Evolutionary conservation across 2,797 vertebrate genomes (phyloP).

Genomic region (Darevskia nairensis): DNA sequence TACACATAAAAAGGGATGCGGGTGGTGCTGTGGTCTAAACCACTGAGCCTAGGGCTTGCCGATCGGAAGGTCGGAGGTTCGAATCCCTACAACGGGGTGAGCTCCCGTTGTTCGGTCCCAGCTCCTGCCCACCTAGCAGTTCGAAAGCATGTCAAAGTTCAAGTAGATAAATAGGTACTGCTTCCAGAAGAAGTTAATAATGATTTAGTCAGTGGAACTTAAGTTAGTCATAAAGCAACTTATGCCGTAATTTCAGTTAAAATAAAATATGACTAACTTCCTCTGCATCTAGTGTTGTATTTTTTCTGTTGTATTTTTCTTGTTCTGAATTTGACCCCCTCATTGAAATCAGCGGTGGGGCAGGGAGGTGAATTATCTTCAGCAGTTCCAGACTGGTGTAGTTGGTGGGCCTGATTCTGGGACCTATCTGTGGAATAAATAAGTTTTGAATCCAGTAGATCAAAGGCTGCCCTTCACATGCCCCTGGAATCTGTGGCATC

Average conservation of each 20-base stretch:
- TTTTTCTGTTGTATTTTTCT: not conserved
- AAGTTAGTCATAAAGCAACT: too few relatives aligned
- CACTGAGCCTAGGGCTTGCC: too few relatives aligned
- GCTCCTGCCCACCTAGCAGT: too few relatives aligned
- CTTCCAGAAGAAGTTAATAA: too few relatives aligned
- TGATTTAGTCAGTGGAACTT: too few relatives aligned
- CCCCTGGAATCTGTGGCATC: not conserved
- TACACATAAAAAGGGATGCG: not conserved
- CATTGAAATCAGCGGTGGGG: not conserved
- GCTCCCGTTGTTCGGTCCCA: too few relatives aligned
- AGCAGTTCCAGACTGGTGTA: not conserved
- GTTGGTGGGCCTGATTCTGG: not conserved
- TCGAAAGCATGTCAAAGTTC: too few relatives aligned
- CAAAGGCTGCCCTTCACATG: not conserved
- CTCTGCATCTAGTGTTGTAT: not conserved
- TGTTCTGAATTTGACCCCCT: not conserved
- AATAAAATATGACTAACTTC: not conserved
- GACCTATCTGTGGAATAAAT: not conserved
- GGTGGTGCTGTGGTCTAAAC: too few relatives aligned
- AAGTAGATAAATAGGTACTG: too few relatives aligned
- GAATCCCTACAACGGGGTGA: too few relatives aligned
- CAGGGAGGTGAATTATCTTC: not conserved
- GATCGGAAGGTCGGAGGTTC: too few relatives aligned
- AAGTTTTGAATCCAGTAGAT: not conserved
- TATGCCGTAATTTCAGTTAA: not conserved